Conservation (phyloP, 2,113 vertebrate species). For the Mastomys coucha region DNA sequence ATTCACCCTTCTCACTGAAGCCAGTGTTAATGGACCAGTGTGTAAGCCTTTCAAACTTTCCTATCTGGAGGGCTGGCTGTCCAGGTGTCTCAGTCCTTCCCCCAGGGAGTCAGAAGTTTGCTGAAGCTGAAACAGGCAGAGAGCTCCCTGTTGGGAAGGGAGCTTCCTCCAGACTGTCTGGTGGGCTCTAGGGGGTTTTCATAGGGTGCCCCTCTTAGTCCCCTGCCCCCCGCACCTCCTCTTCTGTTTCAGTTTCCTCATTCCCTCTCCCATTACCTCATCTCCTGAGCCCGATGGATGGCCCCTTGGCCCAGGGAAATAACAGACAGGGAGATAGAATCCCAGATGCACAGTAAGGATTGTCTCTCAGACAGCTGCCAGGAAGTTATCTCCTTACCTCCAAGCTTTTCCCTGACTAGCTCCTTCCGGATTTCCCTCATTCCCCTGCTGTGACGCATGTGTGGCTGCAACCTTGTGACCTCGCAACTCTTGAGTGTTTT, state of each 20-base stretch:
- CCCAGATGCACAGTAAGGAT: neutral
- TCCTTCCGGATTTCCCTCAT: neutral
- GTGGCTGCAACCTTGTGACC: neutral
- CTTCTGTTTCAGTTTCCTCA: neutral
- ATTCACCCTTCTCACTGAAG: neutral
- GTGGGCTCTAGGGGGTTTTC: neutral
- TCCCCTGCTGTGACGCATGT: neutral
- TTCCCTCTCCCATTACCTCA: neutral
- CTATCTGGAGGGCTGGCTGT: neutral
- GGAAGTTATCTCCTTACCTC: neutral
- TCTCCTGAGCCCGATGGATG: neutral
- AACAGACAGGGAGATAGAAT: neutral
- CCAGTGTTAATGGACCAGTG: neutral
- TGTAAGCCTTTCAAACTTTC: neutral
- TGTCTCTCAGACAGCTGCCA: neutral
- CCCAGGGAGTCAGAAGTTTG: neutral
- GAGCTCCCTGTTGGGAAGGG: neutral
- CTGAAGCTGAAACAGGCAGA: neutral
- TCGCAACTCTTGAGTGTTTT: too few relatives aligned
- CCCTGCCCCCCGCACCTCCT: fast-evolving
- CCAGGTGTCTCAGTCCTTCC: neutral
- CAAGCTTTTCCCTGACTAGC: neutral
- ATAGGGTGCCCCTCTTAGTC: neutral
- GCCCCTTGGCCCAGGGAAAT: neutral
- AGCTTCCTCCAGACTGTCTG: neutral